Conservation (phyloP, 2,888 invertebrate genomes). For the Coelopa pilipes region DNA sequence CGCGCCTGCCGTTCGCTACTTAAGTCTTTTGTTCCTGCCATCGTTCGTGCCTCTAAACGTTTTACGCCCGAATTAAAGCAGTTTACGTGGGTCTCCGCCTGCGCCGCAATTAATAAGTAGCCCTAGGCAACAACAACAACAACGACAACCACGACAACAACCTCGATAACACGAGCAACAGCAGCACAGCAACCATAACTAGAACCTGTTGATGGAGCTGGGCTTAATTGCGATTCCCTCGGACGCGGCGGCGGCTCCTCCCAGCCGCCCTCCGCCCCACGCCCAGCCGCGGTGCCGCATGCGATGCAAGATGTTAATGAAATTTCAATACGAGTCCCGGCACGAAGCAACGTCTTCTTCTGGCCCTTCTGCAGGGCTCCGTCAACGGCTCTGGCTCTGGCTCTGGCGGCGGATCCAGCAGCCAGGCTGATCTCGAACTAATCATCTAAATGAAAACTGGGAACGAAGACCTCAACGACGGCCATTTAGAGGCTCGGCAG, state of each 20-base stretch:
- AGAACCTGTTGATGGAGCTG: not conserved
- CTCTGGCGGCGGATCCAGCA: conserved; percentile 23
- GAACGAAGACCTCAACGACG: conserved; percentile 1
- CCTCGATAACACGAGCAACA: not conserved
- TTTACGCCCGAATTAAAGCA: conserved; percentile 11
- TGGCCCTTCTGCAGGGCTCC: too few species aligned
- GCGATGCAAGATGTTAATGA: conserved; percentile 26
- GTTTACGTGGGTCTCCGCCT: not conserved
- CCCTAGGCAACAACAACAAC: not conserved
- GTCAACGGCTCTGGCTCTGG: not conserved
- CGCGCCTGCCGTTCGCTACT: not conserved
- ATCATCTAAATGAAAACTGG: conserved; percentile 42
- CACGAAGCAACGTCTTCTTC: conserved; percentile 3
- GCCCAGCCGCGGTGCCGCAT: not conserved
- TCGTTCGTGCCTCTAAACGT: not conserved
- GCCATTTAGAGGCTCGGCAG: not conserved
- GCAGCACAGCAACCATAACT: not conserved
- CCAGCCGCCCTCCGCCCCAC: not conserved
- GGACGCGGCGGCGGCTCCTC: not conserved
- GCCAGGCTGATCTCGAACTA: conserved; percentile 37
- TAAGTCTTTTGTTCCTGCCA: not conserved
- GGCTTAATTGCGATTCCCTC: not conserved
- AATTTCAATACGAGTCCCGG: conserved; percentile 31
- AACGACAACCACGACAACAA: not conserved
- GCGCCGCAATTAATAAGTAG: conserved; percentile 10